Conservation (phyloP, 2,113 vertebrate species). For the Nymphicus hollandicus region DNA sequence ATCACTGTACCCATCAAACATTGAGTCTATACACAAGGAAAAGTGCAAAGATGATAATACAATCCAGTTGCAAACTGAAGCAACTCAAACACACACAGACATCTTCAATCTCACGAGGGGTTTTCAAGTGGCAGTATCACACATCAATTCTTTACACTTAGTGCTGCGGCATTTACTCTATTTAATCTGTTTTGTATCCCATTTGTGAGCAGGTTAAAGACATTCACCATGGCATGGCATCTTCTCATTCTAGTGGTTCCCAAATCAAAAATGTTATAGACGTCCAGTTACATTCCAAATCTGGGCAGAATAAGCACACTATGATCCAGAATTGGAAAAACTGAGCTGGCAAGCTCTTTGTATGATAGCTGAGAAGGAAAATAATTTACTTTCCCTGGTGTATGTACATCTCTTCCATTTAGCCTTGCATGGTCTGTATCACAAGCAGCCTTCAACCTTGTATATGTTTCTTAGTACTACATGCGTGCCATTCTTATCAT, state of each 20-base stretch:
- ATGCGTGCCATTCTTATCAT: too few relatives aligned
- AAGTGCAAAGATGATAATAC: fast-evolving
- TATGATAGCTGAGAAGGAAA: not conserved
- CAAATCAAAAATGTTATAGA: not conserved
- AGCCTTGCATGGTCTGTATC: not conserved
- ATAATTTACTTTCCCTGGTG: not conserved
- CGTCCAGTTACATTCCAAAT: not conserved
- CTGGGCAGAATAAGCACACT: not conserved
- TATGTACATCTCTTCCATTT: not conserved
- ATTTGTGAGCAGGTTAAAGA: not conserved
- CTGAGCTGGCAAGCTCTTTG: not conserved
- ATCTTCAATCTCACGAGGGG: fast-evolving
- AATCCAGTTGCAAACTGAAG: not conserved
- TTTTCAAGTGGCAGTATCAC: not conserved
- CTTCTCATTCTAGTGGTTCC: not conserved
- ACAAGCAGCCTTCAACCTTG: not conserved
- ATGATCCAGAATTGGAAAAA: not conserved
- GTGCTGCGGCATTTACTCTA: not conserved
- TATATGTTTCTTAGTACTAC: not conserved
- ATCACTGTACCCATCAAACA: fast-evolving
- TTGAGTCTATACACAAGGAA: not conserved
- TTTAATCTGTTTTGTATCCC: not conserved
- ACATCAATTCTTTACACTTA: not conserved
- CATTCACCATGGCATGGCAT: not conserved
- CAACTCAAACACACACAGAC: too few relatives aligned